Evolutionary conservation across 1,140 invertebrate genomes (phyloP), one percentile per base, ranked within the genome.

Genomic region (Nasonia vitripennis): DNA sequence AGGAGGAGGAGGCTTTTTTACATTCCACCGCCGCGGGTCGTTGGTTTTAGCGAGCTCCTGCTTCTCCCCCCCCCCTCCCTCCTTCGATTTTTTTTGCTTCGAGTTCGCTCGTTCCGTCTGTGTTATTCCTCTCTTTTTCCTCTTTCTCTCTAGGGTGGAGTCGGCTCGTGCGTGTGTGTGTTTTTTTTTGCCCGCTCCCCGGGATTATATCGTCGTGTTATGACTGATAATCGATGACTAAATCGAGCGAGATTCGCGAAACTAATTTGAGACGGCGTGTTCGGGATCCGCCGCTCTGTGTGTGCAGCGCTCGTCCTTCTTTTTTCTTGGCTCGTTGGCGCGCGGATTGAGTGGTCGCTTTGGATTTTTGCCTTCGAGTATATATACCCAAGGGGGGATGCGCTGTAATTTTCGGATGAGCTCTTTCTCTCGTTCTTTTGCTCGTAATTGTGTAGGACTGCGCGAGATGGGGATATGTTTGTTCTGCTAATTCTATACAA

Each of bases 141-240:
- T 80, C 23, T 75, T 45, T 68, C n/a, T 62, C 27, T 37, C 14
- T 55, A n/a, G 70, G 70, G 34, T 73, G 70, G 70, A 37, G 70
- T 73, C 27, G 27, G 27, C 34, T 73, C 27, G 10, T 20, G 10
- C 11, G 45, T n/a, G 41, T 55, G 45, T n/a, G 41, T 55, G n/a
- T 9, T 23, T 70, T 71, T 34, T 48, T 45, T 81, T 71, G 34
- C 20, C 34, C 74, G 34, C 41, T 81, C 73, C 74, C 20, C 41
- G 55, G 45, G 74, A 86, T 86, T 78, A 83, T 82, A 83, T 78
- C 85, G 74, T 73, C 81, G 55, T 86, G 86, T 86, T 86, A 84
- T 86, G 86, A 86, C 85, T 83, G 81, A 86, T 86, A 86, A 86
- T 86, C 85, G 78, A 86, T 83, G 81, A 86, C 86, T 86, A 86